Evolutionary conservation across 2,113 vertebrate species (phyloP).

Genomic region (Meriones unguiculatus): DNA sequence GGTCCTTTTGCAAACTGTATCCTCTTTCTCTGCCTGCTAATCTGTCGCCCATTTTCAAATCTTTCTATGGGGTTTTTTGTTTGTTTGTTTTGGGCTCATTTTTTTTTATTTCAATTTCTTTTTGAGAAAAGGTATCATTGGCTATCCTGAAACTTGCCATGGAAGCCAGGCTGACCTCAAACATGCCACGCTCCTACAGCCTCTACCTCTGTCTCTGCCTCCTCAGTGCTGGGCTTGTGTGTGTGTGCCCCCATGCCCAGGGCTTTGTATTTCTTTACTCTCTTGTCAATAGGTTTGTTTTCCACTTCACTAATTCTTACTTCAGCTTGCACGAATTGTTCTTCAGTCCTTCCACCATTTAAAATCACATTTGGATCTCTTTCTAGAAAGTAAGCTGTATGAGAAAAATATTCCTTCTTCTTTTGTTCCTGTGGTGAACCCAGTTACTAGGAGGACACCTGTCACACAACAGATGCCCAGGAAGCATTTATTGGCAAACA

Average conservation of each 20-base stretch:
- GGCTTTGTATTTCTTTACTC: not conserved
- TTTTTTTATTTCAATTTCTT: not conserved
- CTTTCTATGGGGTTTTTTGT: not conserved
- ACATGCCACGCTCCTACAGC: not conserved
- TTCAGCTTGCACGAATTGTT: not conserved
- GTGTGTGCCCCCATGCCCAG: not conserved
- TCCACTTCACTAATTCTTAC: not conserved
- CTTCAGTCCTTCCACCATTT: not conserved
- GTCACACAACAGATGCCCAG: not conserved
- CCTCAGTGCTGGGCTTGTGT: not conserved
- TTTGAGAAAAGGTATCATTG: not conserved
- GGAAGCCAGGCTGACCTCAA: not conserved
- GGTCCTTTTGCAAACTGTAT: not conserved
- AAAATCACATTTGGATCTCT: not conserved
- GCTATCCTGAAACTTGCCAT: not conserved
- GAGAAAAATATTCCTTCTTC: not conserved
- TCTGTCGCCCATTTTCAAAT: not conserved
- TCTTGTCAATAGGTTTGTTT: not conserved
- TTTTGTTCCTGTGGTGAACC: not conserved
- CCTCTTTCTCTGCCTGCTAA: no score
- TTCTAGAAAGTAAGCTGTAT: not conserved
- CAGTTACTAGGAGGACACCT: not conserved
- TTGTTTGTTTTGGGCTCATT: not conserved
- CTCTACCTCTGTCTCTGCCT: not conserved
- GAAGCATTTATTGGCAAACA: slow-evolving; percentile 34